A percentile compares a stretch with the other conserved stretches of the same genome.
Conservation (phyloP, 1,140 invertebrate species). For the Trachymyrmex septentrionalis region DNA sequence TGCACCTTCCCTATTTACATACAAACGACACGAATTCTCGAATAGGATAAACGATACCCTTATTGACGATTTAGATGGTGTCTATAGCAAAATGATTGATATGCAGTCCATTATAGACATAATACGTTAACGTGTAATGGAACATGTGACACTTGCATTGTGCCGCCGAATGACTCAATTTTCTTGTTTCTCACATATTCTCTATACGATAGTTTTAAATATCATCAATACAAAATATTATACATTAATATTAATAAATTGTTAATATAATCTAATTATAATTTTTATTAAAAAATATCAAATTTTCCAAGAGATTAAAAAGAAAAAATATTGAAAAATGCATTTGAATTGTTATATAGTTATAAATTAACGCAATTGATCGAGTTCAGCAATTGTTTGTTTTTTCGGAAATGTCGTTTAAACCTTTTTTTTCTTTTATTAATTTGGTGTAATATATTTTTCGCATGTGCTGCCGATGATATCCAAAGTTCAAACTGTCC, state of each 20-base stretch:
- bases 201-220: background rate
- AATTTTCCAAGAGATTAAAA: background rate
- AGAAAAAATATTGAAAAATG: background rate
- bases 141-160: background rate
- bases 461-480: background rate
- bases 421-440: slow-evolving; percentile 13
- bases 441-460: background rate
- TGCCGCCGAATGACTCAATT: background rate
- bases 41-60: slow-evolving; percentile 39
- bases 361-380: background rate
- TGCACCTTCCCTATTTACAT: slow-evolving; percentile 26
- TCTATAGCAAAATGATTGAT: slow-evolving; percentile 40
- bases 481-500: slow-evolving; percentile 30
- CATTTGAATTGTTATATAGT: background rate
- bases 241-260: background rate
- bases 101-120: slow-evolving; percentile 16
- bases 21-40: slow-evolving; percentile 26
- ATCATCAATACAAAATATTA: background rate
- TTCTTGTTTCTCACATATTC: background rate
- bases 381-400: background rate
- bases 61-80: slow-evolving; percentile 48
- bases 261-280: no score
- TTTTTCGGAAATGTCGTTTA: background rate
- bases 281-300: no score
- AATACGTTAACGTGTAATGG: slow-evolving; percentile 26